phyloP scores from a whole-genome alignment of 2,888 invertebrate genomes.

The Cyrtodaria siliqua region DNA sequence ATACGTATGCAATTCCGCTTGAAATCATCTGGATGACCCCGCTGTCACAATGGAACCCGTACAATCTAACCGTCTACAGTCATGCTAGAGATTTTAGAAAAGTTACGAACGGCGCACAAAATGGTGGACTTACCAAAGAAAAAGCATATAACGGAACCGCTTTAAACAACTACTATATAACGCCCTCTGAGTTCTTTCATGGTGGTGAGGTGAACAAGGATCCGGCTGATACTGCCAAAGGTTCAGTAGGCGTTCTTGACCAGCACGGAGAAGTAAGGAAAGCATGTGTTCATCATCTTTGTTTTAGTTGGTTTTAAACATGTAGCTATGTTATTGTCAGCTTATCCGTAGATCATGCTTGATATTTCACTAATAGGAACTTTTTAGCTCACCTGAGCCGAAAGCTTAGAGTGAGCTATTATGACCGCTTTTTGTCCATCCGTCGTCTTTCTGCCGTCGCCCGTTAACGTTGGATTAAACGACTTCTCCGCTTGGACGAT shows the following conservation, averaged over 20 bases:
- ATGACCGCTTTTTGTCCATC: no score
- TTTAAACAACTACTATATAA: constrained; percentile 55
- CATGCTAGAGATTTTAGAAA: background rate
- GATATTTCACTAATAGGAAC: no score
- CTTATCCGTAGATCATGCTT: no score
- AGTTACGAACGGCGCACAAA: constrained; percentile 38
- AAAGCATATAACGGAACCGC: constrained; percentile 69
- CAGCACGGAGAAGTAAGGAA: constrained; percentile 43
- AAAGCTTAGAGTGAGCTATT: no score
- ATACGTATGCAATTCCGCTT: constrained; percentile 79
- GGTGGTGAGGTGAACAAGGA: constrained; percentile 62
- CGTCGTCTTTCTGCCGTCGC: no score
- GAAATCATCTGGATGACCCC: constrained; percentile 81
- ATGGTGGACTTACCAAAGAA: constrained; percentile 48
- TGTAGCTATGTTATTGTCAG: no score
- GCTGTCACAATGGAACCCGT: constrained; percentile 79
- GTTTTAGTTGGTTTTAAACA: no score
- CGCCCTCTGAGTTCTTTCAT: constrained; percentile 68
- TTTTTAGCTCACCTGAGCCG: no score
- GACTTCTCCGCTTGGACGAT: no score
- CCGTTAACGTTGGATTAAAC: no score
- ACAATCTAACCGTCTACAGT: constrained; percentile 44
- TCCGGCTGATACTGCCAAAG: constrained; percentile 66
- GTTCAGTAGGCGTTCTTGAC: constrained; percentile 64
- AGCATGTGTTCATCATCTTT: background rate